Conservation (phyloP, 2,888 invertebrate genomes). For the Andrena haemorrhoa region DNA sequence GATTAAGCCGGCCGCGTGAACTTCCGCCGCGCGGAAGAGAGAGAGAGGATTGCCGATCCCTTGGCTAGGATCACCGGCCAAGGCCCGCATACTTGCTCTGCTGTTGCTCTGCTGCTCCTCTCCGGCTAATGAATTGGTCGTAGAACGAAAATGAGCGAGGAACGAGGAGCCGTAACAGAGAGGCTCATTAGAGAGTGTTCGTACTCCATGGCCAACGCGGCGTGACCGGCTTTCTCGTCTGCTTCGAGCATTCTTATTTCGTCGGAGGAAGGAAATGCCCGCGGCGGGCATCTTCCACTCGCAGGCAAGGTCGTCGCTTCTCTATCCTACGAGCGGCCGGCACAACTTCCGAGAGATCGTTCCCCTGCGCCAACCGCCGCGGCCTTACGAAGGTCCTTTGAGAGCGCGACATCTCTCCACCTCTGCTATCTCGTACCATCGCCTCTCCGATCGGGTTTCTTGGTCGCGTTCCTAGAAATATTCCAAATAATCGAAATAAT, state of each 20-base stretch:
- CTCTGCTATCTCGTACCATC: no score
- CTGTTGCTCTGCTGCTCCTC: neutral
- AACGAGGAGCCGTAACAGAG: conserved; percentile 79
- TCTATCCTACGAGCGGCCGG: conserved; percentile 31
- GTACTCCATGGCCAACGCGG: conserved; percentile 84
- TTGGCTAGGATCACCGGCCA: neutral
- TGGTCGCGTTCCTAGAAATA: no score
- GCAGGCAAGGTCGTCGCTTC: conserved; percentile 82
- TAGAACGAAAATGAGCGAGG: conserved; percentile 72
- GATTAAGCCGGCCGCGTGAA: conserved; percentile 20
- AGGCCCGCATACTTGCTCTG: neutral
- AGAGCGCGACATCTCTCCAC: conserved; percentile 16
- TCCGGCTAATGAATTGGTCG: conserved; percentile 74
- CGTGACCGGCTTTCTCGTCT: conserved; percentile 85
- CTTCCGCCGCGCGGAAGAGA: conserved; percentile 43
- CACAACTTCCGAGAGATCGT: conserved; percentile 33
- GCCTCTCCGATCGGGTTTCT: no score
- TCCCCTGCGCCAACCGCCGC: conserved; percentile 20
- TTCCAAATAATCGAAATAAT: no score
- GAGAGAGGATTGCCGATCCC: conserved; percentile 53
- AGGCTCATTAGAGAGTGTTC: conserved; percentile 84
- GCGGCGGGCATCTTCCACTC: conserved; percentile 73
- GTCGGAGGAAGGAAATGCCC: conserved; percentile 78
- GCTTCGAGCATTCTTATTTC: conserved; percentile 80
- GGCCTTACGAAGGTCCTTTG: conserved; percentile 58